Conservation (phyloP, 2,888 invertebrate species). For the Elmis aenea region DNA sequence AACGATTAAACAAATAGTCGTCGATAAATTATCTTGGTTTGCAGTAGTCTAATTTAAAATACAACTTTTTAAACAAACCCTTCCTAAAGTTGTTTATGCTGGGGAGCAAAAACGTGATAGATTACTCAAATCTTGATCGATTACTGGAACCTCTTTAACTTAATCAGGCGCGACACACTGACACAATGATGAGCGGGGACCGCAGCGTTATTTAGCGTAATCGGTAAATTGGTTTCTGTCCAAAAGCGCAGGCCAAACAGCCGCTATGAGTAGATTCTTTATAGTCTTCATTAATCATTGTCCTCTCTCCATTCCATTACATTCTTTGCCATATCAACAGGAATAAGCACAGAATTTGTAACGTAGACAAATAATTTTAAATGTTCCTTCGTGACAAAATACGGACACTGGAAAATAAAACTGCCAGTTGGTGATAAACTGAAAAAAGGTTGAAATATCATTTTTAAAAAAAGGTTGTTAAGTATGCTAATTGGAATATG, state of each 20-base stretch:
- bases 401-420: no score
- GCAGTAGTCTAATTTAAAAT: no score
- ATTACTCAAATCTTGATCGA: slow-evolving; percentile 24
- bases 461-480: no score
- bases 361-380: slow-evolving; percentile 17
- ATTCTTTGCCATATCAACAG: slow-evolving; percentile 14
- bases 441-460: no score
- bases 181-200: slow-evolving; percentile 17
- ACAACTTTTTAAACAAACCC: no score
- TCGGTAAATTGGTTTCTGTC: slow-evolving; percentile 32
- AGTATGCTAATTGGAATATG: no score
- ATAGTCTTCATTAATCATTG: slow-evolving; percentile 36
- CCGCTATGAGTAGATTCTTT: slow-evolving; percentile 31
- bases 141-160: slow-evolving; percentile 17
- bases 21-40: no score
- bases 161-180: slow-evolving; percentile 18
- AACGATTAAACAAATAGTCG: no score
- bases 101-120: no score
- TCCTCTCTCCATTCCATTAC: slow-evolving; percentile 22
- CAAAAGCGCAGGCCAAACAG: slow-evolving; percentile 24
- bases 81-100: no score
- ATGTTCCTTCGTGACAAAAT: no score
- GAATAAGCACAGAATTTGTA: slow-evolving; percentile 18
- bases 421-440: no score
- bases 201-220: slow-evolving; percentile 25